Evolutionary conservation across 2,888 invertebrate genomes (phyloP).

Genomic region (Drosophila lacicola): DNA sequence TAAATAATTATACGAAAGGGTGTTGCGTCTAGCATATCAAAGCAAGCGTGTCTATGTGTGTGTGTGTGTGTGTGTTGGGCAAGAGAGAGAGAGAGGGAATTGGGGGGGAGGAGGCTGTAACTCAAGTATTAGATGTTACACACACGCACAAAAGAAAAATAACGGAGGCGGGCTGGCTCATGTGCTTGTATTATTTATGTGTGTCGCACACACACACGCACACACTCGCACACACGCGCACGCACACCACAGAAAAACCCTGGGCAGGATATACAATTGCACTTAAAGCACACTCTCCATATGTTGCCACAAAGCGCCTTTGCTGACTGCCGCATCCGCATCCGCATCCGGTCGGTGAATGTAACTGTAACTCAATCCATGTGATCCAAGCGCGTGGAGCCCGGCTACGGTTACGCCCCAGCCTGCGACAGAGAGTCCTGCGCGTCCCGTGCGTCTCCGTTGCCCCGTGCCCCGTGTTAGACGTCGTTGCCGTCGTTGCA

Average conservation of each 20-base stretch:
- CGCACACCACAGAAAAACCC: slow-evolving; percentile 51
- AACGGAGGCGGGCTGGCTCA: slow-evolving; percentile 23
- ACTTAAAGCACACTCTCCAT: slow-evolving; percentile 75
- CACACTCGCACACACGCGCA: slow-evolving; percentile 21
- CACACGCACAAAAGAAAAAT: background rate
- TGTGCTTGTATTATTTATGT: slow-evolving; percentile 69
- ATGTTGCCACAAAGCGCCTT: slow-evolving; percentile 66
- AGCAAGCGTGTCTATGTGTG: slow-evolving; percentile 1
- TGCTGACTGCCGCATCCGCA: slow-evolving; percentile 47
- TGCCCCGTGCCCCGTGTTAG: slow-evolving; percentile 12
- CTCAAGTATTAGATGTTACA: slow-evolving; percentile 41
- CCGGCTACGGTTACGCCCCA: slow-evolving; percentile 54
- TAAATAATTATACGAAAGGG: slow-evolving; percentile 79
- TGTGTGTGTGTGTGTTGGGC: slow-evolving; percentile 1
- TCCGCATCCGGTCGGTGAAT: slow-evolving; percentile 52
- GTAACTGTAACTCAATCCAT: slow-evolving; percentile 74
- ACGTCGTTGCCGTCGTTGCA: slow-evolving; percentile 29
- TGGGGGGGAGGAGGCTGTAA: slow-evolving; percentile 21
- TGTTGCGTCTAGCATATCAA: slow-evolving; percentile 49
- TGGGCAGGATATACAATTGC: slow-evolving; percentile 75
- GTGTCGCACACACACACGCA: slow-evolving; percentile 43
- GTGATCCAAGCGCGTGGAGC: slow-evolving; percentile 23
- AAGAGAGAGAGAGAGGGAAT: too few species aligned
- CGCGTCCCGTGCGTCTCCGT: background rate
- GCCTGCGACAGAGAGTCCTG: slow-evolving; percentile 13